Evolutionary conservation across 2,797 vertebrate species (phyloP).

Genomic region (Notolabrus celidotus): DNA sequence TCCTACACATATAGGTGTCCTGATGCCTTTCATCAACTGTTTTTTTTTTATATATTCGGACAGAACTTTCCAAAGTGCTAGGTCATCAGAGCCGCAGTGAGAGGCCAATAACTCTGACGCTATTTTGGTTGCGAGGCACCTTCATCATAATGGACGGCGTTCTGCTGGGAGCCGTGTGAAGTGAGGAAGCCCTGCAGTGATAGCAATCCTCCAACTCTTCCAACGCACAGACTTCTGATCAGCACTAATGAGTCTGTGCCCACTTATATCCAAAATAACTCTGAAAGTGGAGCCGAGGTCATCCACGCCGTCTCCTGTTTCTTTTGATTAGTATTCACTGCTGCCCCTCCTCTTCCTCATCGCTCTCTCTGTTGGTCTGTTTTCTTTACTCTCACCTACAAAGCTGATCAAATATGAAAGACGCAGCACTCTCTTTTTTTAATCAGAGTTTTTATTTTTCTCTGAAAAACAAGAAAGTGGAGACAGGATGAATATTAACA

Average conservation of each 20-base stretch:
- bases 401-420: conserved; percentile 34
- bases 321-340: conserved; percentile 31
- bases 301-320: conserved; percentile 1
- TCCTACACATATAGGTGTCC: conserved; percentile 38
- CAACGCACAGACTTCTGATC: conserved; percentile 26
- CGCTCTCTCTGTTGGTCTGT: not conserved
- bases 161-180: conserved; percentile 40
- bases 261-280: conserved; percentile 15
- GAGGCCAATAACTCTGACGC: conserved; percentile 44
- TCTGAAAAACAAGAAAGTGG: conserved; percentile 13
- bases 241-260: conserved; percentile 42
- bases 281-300: conserved; percentile 33
- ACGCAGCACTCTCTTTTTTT: conserved; percentile 6
- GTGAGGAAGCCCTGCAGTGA: conserved; percentile 27
- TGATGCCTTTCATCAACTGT: conserved; percentile 19
- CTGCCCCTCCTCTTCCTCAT: not conserved
- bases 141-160: conserved; percentile 36
- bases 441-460: not conserved
- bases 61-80: conserved; percentile 44
- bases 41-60: conserved; percentile 19
- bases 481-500: conserved; percentile 15
- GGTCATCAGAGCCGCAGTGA: conserved; percentile 42
- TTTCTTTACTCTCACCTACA: conserved; percentile 2
- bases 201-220: conserved; percentile 22
- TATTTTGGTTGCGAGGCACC: conserved; percentile 43